Base-by-base conservation (phyloP, 2,113 vertebrate genomes). In the Colistium nudipinnis region DNA sequence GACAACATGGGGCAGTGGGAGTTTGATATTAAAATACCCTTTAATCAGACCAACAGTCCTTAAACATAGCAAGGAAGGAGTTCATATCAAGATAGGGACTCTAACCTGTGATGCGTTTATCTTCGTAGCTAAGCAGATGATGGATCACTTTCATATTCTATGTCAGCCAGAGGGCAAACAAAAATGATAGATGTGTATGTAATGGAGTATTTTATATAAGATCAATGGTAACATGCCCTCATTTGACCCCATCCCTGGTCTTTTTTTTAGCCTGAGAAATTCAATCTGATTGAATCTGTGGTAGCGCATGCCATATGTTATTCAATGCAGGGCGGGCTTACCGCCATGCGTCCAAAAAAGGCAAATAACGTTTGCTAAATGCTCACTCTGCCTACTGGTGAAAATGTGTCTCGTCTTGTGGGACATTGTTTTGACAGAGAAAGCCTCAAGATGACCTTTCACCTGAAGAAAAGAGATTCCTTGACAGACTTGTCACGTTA, bases 401-500 rank as follows among this genome's bases (percentile, higher is more conserved):
- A 54, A 31, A 25, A 38, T 1, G 3, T 27, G 9, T 45, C 55
- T 31, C 74, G 3, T 38, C 1, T 55, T 56, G 4, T 30, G 2
- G 39, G 6, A 48, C 19, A 78, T 45, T 84, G 41, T 78, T 90
- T 94, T 87, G 33, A 39, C 88, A 99, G 97, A 82, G 94, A 86
- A 95, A 89, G 47, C 86, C 91, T 74, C 80, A 90, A 69, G 84
- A 86, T 59, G 82, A 89, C 62, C 43, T 96, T 70, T 92, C 91
- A 39, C 88, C 93, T 38, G 96, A 98, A 90, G 95, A 95, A 57
- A 94, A 92, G 70, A 76, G 96, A 3, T 96, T 96, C 38, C 76
- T 98, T 70, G 94, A 96, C 65, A 94, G 96, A 76, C 94, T 95
- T 0, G 81, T 99, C 54, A 94, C 94, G 79, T 86, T 94, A 74